phyloP scores from a whole-genome alignment of 2,888 invertebrate genomes.

The Trisateles emortualis region DNA sequence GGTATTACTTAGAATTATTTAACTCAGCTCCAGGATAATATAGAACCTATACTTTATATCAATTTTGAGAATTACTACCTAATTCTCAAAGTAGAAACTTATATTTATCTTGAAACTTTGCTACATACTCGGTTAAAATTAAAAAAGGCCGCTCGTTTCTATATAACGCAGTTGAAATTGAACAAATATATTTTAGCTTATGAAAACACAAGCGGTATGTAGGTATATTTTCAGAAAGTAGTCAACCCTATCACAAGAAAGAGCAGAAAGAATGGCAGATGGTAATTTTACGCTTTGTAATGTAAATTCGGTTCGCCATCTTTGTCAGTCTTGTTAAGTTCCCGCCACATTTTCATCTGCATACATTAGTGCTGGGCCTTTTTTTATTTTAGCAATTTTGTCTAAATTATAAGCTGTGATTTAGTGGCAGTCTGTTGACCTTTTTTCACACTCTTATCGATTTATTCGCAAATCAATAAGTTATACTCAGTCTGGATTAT shows the following conservation, averaged over 20 bases:
- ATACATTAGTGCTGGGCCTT: conserved; percentile 14
- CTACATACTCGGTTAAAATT: too few relatives aligned
- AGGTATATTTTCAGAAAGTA: not conserved
- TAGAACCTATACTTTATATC: not conserved
- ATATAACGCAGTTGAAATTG: too few relatives aligned
- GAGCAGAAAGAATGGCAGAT: conserved; percentile 44
- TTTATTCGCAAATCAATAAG: conserved; percentile 33
- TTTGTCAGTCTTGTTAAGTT: conserved; percentile 38
- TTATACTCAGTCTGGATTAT: conserved; percentile 29
- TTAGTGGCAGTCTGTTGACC: conserved; percentile 55
- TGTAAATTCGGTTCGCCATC: conserved; percentile 51
- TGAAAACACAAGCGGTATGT: too few relatives aligned
- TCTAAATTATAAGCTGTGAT: conserved; percentile 32
- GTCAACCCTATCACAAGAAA: conserved; percentile 43
- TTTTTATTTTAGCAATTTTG: conserved; percentile 18
- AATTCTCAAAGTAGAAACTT: too few relatives aligned
- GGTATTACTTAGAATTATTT: conserved; percentile 12
- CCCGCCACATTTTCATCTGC: conserved; percentile 26
- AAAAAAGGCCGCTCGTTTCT: too few relatives aligned
- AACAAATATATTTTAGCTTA: too few relatives aligned
- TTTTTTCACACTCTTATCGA: conserved; percentile 44
- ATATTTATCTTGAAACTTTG: too few relatives aligned
- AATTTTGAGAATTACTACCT: too few relatives aligned
- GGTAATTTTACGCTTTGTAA: conserved; percentile 57
- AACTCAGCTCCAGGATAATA: not conserved